Percentiles rank a stretch among this genome's conserved stretches.
Conservation (phyloP, 1,140 invertebrate species). For the Formica exsecta region DNA sequence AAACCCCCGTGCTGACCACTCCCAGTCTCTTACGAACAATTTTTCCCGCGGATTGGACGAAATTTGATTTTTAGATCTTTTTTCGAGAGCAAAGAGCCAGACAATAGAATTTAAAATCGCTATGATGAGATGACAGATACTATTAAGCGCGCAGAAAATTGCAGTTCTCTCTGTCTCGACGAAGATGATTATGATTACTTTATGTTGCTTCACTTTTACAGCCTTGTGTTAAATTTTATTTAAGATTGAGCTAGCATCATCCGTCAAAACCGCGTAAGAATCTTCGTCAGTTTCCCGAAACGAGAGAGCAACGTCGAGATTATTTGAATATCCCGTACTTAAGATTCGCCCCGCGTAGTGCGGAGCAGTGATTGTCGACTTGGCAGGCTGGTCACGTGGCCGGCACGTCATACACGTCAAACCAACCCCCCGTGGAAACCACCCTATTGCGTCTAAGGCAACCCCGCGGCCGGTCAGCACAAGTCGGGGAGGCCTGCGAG, state of each 20-base stretch:
- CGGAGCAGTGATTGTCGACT: slow-evolving; percentile 85
- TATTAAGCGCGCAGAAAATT: slow-evolving; percentile 17
- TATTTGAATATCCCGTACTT: slow-evolving; percentile 86
- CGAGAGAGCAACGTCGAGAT: slow-evolving; percentile 66
- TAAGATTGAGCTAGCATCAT: neutral
- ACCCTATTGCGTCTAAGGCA: slow-evolving; percentile 75
- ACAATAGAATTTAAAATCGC: slow-evolving; percentile 57
- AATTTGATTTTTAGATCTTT: slow-evolving; percentile 52
- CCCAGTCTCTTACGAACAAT: slow-evolving; percentile 30
- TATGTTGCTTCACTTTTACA: neutral
- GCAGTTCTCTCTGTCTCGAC: neutral
- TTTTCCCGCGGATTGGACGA: slow-evolving; percentile 29
- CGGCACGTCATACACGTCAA: slow-evolving; percentile 86
- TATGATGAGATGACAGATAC: neutral
- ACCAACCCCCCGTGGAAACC: slow-evolving; percentile 77
- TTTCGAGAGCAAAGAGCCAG: slow-evolving; percentile 24
- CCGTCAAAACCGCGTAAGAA: neutral
- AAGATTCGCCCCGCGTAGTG: slow-evolving; percentile 85
- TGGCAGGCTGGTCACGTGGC: slow-evolving; percentile 85
- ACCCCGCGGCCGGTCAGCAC: slow-evolving; percentile 23
- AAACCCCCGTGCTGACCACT: slow-evolving; percentile 73
- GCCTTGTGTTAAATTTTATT: neutral
- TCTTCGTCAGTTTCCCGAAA: neutral
- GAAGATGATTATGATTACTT: neutral
- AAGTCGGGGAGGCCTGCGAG: slow-evolving; percentile 68